A percentile compares a stretch with the other conserved stretches of the same genome.
phyloP scores from a whole-genome alignment of 1,140 invertebrate genomes.

The Trialeurodes vaporariorum region DNA sequence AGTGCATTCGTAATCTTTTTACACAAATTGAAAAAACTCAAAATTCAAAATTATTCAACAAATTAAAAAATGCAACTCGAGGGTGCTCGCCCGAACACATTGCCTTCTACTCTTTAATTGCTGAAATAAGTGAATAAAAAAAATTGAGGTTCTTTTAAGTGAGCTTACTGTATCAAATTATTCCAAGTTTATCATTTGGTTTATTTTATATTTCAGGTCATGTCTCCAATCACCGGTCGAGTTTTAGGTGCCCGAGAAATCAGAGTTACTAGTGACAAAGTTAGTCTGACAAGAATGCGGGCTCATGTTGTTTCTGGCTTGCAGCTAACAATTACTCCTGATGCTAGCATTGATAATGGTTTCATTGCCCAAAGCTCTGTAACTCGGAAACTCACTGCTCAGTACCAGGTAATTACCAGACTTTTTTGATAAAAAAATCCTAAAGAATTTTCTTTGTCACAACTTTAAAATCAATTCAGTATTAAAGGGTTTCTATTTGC shows the following conservation, averaged over 20 bases:
- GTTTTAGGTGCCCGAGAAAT: conserved; percentile 86
- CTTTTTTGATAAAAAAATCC: too few species aligned
- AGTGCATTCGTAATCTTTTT: too few species aligned
- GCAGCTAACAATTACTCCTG: conserved; percentile 75
- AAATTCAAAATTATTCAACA: too few species aligned
- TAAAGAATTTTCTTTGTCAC: too few species aligned
- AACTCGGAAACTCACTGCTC: conserved; percentile 73
- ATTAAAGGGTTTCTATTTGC: too few species aligned
- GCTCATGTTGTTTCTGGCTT: conserved; percentile 85
- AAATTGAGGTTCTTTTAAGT: too few species aligned
- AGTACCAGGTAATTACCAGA: conserved; percentile 82
- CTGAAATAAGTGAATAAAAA: too few species aligned
- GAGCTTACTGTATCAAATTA: background rate
- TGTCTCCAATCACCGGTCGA: conserved; percentile 82
- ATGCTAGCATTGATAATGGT: conserved; percentile 70
- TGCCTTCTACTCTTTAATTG: too few species aligned
- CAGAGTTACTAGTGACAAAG: conserved; percentile 80
- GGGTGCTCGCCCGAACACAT: too few species aligned
- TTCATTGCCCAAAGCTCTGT: conserved; percentile 81
- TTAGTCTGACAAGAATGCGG: conserved; percentile 63
- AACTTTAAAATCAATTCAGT: too few species aligned
- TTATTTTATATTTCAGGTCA: conserved; percentile 41
- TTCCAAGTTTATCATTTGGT: conserved; percentile 12
- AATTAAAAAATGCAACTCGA: too few species aligned
- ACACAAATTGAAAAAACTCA: too few species aligned